Conservation (phyloP, 2,797 vertebrate genomes). For the Erithacus rubecula region DNA sequence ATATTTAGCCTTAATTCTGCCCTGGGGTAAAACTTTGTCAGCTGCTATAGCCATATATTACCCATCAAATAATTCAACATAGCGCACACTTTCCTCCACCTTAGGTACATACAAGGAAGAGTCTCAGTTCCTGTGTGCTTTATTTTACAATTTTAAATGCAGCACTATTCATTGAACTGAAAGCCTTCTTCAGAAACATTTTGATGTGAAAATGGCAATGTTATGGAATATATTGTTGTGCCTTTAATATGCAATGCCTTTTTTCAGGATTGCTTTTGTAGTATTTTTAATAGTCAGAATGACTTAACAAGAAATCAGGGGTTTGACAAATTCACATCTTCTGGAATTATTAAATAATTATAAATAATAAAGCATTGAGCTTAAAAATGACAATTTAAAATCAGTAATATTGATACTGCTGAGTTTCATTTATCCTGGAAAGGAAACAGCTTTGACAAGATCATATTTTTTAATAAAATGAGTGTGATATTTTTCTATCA, state of each 20-base stretch:
- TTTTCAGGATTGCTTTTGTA: background rate
- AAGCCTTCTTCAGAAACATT: background rate
- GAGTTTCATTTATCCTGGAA: constrained; percentile 43
- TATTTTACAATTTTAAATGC: background rate
- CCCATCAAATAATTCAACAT: background rate
- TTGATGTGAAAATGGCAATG: background rate
- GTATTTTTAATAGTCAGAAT: background rate
- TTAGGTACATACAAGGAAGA: background rate
- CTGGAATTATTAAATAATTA: constrained; percentile 62
- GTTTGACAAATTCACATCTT: background rate
- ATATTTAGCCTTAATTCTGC: constrained; percentile 7
- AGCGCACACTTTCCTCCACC: background rate
- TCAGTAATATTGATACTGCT: constrained; percentile 40
- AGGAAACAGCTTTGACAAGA: constrained; percentile 45
- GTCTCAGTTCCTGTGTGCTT: background rate
- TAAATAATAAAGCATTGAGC: constrained; percentile 46
- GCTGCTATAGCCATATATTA: background rate
- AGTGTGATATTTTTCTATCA: constrained; percentile 48
- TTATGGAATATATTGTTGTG: background rate
- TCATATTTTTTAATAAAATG: constrained; percentile 49
- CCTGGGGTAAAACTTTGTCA: background rate
- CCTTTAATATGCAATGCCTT: background rate
- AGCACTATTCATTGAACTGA: background rate
- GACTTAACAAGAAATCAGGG: background rate
- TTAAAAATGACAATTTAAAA: constrained; percentile 35